Percentiles rank a stretch among this genome's conserved stretches.
Conservation (phyloP, 2,888 invertebrate genomes). For the Boloria euphrosyne region DNA sequence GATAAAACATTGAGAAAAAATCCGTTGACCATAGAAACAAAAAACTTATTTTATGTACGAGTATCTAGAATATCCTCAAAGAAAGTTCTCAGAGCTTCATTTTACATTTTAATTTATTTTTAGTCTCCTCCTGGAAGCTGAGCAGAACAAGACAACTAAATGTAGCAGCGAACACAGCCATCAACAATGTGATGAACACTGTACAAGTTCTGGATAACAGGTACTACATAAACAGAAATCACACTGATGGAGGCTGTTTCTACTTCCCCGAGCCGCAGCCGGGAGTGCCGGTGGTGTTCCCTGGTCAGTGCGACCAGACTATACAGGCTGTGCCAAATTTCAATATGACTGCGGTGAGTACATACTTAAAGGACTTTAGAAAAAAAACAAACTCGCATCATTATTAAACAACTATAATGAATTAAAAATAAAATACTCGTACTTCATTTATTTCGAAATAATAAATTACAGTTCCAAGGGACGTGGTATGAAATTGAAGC, state of each 20-base stretch:
- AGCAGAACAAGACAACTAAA: conserved; percentile 51
- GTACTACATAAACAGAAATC: conserved; percentile 50
- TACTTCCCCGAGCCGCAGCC: conserved; percentile 52
- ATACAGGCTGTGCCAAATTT: conserved; percentile 45
- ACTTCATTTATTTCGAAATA: background rate
- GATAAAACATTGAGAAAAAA: too few relatives aligned
- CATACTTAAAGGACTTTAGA: background rate
- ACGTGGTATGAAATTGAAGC: conserved; percentile 48
- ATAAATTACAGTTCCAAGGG: conserved; percentile 42
- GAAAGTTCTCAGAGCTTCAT: background rate
- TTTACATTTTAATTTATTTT: background rate
- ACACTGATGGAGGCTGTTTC: conserved; percentile 53
- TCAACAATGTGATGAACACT: conserved; percentile 46
- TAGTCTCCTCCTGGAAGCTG: conserved; percentile 48
- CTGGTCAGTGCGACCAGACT: conserved; percentile 53
- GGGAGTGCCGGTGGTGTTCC: conserved; percentile 52
- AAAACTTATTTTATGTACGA: too few relatives aligned
- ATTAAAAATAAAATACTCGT: background rate
- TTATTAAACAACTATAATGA: too few relatives aligned
- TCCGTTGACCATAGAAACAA: too few relatives aligned
- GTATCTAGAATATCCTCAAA: too few relatives aligned
- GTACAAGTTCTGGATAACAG: conserved; percentile 53
- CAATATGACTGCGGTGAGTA: conserved; percentile 34
- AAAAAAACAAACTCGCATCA: too few relatives aligned
- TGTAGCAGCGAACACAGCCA: conserved; percentile 41